Percentiles rank a stretch among this genome's conserved stretches.
These are phyloP conservation scores for Sericinus montela DNA, from an alignment of 2,888 invertebrate genomes.

Conservation along the genomic window DNA sequence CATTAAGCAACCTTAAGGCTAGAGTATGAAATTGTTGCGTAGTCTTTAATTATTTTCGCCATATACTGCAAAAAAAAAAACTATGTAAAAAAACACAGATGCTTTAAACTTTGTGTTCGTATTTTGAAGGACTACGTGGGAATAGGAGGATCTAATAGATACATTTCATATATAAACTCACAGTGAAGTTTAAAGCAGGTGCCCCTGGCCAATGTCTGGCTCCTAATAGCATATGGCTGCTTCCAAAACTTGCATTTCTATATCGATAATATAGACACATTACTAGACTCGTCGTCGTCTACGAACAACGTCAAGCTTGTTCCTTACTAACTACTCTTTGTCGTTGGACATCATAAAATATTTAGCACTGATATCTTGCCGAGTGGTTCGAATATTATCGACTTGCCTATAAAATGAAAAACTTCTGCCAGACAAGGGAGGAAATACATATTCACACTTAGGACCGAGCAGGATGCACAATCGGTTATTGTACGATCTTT, in stretches of 20 bases:
- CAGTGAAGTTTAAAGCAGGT: constrained; percentile 44
- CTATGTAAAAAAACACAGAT: too few relatives aligned
- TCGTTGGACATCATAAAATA: constrained; percentile 73
- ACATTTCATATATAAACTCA: neutral
- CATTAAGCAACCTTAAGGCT: too few relatives aligned
- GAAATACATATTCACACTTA: constrained; percentile 38
- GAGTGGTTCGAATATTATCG: constrained; percentile 74
- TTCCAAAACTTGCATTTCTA: neutral
- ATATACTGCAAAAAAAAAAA: too few relatives aligned
- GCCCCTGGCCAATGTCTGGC: constrained; percentile 12
- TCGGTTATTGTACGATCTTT: constrained; percentile 70
- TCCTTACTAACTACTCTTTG: constrained; percentile 40
- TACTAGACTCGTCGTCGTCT: neutral
- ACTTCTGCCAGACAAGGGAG: constrained; percentile 57
- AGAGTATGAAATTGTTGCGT: neutral
- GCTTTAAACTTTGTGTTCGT: too few relatives aligned
- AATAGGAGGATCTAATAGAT: too few relatives aligned
- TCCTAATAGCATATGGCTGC: neutral
- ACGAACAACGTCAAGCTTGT: neutral
- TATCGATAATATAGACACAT: neutral
- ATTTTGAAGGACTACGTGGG: neutral
- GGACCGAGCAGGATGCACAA: constrained; percentile 51
- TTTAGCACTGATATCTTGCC: constrained; percentile 70
- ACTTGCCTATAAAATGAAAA: constrained; percentile 69
- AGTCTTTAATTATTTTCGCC: too few relatives aligned